Evolutionary conservation across 2,113 vertebrate genomes (phyloP).

Genomic region (Urocynchramus pylzowi): DNA sequence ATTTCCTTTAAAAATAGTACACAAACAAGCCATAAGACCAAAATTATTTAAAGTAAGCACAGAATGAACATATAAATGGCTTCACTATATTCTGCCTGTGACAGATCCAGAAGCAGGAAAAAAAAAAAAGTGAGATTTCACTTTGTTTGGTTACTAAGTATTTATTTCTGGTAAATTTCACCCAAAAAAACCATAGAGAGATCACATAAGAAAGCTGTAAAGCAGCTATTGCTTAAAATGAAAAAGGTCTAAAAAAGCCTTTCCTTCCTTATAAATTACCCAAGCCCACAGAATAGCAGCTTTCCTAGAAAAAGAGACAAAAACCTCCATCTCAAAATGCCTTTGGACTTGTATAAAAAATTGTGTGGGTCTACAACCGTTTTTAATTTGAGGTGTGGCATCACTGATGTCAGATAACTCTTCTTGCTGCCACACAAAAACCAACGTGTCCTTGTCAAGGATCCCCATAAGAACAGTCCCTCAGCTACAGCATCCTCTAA

Average conservation of each 20-base stretch:
- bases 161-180: background rate
- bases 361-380: background rate
- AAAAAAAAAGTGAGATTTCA: background rate
- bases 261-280: background rate
- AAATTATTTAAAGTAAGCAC: background rate
- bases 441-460: rapidly evolving
- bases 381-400: background rate
- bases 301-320: background rate
- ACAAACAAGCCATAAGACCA: background rate
- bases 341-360: background rate
- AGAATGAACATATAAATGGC: background rate
- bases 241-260: background rate
- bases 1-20: background rate
- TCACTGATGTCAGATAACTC: background rate
- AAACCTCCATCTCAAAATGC: background rate
- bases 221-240: background rate
- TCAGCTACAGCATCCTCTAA: background rate
- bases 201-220: background rate
- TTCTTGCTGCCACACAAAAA: background rate
- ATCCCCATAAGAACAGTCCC: background rate
- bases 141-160: background rate
- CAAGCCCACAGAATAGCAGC: background rate
- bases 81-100: background rate
- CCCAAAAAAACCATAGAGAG: background rate
- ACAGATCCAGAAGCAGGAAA: background rate